Base-by-base conservation (phyloP, 2,888 invertebrate genomes). In the Idaea dimidiata region DNA sequence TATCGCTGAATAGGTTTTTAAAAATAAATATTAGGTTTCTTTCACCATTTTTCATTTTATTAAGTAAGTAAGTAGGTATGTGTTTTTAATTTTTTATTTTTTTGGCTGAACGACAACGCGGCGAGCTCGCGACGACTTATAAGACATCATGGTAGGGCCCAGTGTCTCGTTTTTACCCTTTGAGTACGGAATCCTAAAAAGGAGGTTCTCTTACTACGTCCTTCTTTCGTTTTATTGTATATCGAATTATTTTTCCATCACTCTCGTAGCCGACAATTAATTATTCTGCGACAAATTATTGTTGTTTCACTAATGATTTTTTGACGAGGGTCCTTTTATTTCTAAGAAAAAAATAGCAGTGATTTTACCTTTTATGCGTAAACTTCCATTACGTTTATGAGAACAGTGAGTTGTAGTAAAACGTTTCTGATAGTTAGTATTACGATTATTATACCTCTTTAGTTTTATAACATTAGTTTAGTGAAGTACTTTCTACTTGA, bases 281-380 rank as follows among this genome's bases (percentile, higher is more conserved):
- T 79, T 72, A 83, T 82, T 79, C 77, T 70, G 71, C 79, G 86
- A 84, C 87, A 85, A 87, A 88, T 87, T 87, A 85, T 87, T 84
- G 84, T 83, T 84, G 80, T 81, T 81, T 77, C 75, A 77, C 77
- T 84, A 85, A 86, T 81, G 82, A 81, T 83, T 84, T 85, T 85
- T 83, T 88, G 89, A 89, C 85, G 86, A 88, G 88, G 89, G 89
- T 88, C 75, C 75, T 72, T 65, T 75, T 76, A 75, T 77, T 76
- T 75, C 77, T 76, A 68, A 65, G 67, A 69, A 72, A 69, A 72
- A 75, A 75, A 77, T 74, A 79, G 77, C 78, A 76, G 72, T 74
- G 78, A 82, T 80, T 83, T 69, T 72, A 72, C 72, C 68, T 69
- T 71, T 70, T 68, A 60, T 64, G 57, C 54, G 59, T 62, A 56